A percentile compares a stretch with the other conserved stretches of the same genome.
phyloP scores from a whole-genome alignment of 2,797 vertebrate species.

The Centroberyx gerrardi region DNA sequence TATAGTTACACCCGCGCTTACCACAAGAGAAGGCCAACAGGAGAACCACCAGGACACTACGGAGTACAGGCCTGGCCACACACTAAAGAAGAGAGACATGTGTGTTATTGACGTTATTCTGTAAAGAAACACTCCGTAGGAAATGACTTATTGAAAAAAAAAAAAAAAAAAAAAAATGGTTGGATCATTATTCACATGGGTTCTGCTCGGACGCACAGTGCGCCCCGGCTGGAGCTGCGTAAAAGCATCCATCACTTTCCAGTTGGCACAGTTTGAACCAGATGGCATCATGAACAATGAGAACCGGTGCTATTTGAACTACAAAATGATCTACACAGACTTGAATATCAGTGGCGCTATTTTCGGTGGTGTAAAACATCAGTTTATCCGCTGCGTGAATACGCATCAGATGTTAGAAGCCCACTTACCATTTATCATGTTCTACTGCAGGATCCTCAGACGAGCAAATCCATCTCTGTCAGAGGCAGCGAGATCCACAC shows the following conservation, averaged over 20 bases:
- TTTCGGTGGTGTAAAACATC: not conserved
- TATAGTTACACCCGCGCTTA: slow-evolving; percentile 81
- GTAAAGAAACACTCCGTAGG: not conserved
- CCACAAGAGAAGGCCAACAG: slow-evolving; percentile 70
- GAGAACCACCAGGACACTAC: slow-evolving; percentile 78
- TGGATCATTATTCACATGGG: not conserved
- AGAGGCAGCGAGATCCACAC: slow-evolving; percentile 46
- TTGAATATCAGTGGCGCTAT: not conserved
- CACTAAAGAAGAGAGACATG: slow-evolving; percentile 63
- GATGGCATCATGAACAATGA: not conserved
- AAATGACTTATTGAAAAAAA: not conserved
- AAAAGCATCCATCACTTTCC: not conserved
- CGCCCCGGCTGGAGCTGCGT: not conserved
- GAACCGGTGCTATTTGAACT: not conserved
- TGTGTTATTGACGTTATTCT: not conserved
- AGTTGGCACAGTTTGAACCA: not conserved
- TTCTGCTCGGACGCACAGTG: not conserved
- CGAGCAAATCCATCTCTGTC: slow-evolving; percentile 68
- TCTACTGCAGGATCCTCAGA: slow-evolving; percentile 73
- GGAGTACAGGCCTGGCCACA: slow-evolving; percentile 80
- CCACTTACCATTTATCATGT: slow-evolving; percentile 86
- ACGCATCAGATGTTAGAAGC: slow-evolving; percentile 19
- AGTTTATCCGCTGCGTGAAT: slow-evolving; percentile 31
- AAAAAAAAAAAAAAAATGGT: not conserved
- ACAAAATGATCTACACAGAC: not conserved